phyloP scores from a whole-genome alignment of 2,888 invertebrate genomes.

The Drosophila mulleri region DNA sequence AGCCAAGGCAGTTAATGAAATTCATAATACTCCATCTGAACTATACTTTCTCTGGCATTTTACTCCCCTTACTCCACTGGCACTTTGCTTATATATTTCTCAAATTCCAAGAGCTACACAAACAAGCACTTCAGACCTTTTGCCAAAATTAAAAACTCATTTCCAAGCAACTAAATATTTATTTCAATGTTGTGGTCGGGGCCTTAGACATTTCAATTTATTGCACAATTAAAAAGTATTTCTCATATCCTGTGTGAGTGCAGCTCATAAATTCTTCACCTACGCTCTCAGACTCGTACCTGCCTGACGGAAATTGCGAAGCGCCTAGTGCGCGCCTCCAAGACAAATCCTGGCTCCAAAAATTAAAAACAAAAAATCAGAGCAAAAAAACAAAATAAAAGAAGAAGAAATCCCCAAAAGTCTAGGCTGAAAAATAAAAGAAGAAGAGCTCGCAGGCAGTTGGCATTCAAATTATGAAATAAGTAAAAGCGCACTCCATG shows the following conservation, averaged over 20 bases:
- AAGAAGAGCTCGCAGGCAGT: constrained; percentile 54
- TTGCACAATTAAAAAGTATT: constrained; percentile 71
- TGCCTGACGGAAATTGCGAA: constrained; percentile 62
- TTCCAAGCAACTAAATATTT: constrained; percentile 54
- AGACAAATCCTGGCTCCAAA: constrained; percentile 6
- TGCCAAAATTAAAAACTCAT: constrained; percentile 41
- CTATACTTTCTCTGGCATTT: neutral
- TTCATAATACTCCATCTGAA: neutral
- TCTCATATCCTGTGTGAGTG: constrained; percentile 69
- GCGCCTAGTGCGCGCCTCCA: constrained; percentile 40
- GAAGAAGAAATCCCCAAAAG: constrained; percentile 26
- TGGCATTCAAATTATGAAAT: constrained; percentile 81
- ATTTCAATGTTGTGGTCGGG: constrained; percentile 19
- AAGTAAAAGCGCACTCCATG: constrained; percentile 83
- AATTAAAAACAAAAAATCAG: constrained; percentile 9
- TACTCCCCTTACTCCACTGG: neutral
- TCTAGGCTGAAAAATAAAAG: constrained; percentile 37
- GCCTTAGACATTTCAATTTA: constrained; percentile 57
- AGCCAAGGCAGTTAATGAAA: neutral
- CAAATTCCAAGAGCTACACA: constrained; percentile 6
- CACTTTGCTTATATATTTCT: neutral
- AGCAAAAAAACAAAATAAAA: constrained; percentile 6
- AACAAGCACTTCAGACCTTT: constrained; percentile 19
- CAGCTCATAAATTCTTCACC: constrained; percentile 58
- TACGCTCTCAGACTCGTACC: constrained; percentile 29